Evolutionary conservation across 2,797 vertebrate species (phyloP).

Genomic region (Catharus ustulatus): DNA sequence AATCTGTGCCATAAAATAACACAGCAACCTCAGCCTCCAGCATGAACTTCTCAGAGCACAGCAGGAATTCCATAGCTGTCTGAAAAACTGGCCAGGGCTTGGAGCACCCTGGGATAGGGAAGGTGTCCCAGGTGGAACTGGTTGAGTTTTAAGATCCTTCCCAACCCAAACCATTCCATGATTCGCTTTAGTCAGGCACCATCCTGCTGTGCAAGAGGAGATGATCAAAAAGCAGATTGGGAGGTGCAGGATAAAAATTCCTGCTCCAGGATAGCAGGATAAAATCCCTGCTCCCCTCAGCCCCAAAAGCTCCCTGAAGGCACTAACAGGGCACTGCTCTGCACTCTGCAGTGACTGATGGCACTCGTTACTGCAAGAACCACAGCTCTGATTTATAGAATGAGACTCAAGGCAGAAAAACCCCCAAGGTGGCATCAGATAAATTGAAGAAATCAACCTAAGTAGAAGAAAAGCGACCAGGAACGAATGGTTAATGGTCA

Average conservation of each 20-base stretch:
- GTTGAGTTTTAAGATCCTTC: not conserved
- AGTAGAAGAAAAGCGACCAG: not conserved
- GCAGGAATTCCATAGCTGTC: not conserved
- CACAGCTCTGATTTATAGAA: not conserved
- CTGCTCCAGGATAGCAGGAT: not conserved
- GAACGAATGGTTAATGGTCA: conserved; percentile 2
- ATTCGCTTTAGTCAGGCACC: accelerated
- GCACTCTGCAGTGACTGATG: not conserved
- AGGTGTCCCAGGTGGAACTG: not conserved
- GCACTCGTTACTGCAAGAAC: not conserved
- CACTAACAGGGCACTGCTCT: not conserved
- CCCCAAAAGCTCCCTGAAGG: not conserved
- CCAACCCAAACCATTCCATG: not conserved
- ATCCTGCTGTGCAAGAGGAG: not conserved
- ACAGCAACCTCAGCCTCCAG: not conserved
- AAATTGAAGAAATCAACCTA: not conserved
- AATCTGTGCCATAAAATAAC: not conserved
- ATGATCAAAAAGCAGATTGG: not conserved
- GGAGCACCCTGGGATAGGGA: not conserved
- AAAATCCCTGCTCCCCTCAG: not conserved
- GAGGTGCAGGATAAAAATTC: not conserved
- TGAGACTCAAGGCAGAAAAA: not conserved
- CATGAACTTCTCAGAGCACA: not conserved
- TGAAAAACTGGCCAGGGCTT: not conserved
- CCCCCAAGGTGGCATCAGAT: not conserved